Base-by-base conservation (phyloP, 1,140 invertebrate genomes). In the Calliopsis andreniformis region DNA sequence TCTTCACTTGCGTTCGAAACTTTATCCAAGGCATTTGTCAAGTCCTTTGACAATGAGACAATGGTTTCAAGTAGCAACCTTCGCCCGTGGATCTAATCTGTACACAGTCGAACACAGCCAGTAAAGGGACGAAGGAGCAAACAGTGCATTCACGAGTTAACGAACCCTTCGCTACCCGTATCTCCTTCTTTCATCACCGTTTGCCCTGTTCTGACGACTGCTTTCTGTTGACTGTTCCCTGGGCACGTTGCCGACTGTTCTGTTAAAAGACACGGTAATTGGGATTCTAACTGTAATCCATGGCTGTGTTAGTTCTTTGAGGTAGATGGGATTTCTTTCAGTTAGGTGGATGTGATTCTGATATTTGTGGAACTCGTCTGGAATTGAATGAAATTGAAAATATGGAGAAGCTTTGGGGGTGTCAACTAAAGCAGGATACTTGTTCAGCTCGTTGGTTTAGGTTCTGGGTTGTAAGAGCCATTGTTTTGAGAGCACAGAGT, bases 1-100 rank as follows among this genome's bases (percentile, higher is more conserved):
- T 79, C 78, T 82, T 79, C 76, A 62, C 58, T 64, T 30, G 68
- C 47, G 30, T 43, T 20, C 35, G 42, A 43, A 32, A 69, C 68
- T 68, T 75, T 73, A 79, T 82, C 79, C 69, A 23, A 30, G 51
- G 23, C 47, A 53, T 83, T 83, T 78, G 53, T 61, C 75, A 79
- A 30, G 18, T 28, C n/a, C 7, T 1, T 18, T 30, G 12, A n/a
- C 18, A 51, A 16, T 18, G 32, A 72, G 18, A 55, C 42, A 43
- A 43, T 66, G 42, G 62, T 55, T 16, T 51, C 39, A 18, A 18
- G 25, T 42, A 28, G 25, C 28, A 39, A 2, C 3, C 25, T 25
- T 18, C 2, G 20, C 14, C 35, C 7, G 18, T 28, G 23, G 45
- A 62, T 51, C 35, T 51, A 53, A 72, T 72, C 58, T 63, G 6